Evolutionary conservation across 2,888 invertebrate species (phyloP).

Genomic region (Tethea ocularis): DNA sequence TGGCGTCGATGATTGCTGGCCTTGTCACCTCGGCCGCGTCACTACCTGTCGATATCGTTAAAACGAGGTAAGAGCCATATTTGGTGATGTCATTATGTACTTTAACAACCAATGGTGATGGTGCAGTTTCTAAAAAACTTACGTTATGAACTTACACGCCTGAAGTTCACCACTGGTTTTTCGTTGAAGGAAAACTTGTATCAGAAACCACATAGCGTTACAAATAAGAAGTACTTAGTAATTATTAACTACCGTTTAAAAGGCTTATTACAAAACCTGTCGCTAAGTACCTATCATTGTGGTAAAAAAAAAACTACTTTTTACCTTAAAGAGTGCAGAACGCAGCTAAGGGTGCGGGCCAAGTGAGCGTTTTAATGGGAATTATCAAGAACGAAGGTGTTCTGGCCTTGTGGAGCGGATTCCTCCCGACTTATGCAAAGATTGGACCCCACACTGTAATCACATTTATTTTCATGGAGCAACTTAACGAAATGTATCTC

Average conservation of each 20-base stretch:
- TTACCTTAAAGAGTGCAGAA: constrained; percentile 92
- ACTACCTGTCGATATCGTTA: constrained; percentile 99
- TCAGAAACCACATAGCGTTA: too few species aligned
- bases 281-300: too few species aligned
- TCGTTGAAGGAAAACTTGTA: too few species aligned
- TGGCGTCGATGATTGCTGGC: constrained; percentile 97
- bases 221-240: too few species aligned
- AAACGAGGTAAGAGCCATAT: constrained; percentile 90
- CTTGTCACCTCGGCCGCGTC: constrained; percentile 96
- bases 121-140: too few species aligned
- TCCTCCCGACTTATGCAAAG: constrained; percentile 96
- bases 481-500: constrained; percentile 86
- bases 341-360: constrained; percentile 92
- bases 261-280: too few species aligned
- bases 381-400: constrained; percentile 94
- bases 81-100: background rate
- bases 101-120: too few species aligned
- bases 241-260: too few species aligned
- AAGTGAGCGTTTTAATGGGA: constrained; percentile 88
- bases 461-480: constrained; percentile 97
- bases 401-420: constrained; percentile 98
- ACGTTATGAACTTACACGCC: too few species aligned
- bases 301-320: too few species aligned
- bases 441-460: constrained; percentile 98
- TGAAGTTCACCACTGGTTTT: too few species aligned